Conservation (phyloP, 2,113 vertebrate species). For the Phycodurus eques region DNA sequence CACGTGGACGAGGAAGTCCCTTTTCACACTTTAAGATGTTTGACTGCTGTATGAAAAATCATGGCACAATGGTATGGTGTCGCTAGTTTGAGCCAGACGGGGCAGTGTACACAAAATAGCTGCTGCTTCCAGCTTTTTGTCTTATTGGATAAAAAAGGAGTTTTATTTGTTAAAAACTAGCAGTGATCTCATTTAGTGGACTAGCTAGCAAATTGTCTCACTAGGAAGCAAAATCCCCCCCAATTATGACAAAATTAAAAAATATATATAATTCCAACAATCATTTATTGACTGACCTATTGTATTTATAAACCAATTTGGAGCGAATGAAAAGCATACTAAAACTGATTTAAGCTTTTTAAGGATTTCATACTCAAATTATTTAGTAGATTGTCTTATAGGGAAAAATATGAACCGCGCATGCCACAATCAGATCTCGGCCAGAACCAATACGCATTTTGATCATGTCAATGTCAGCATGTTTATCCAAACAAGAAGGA, state of each 20-base stretch:
- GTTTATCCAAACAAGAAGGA: background rate
- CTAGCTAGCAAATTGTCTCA: background rate
- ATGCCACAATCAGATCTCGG: background rate
- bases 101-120: slow-evolving; percentile 17
- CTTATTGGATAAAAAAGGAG: background rate
- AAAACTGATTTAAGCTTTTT: background rate
- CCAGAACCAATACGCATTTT: background rate
- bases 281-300: background rate
- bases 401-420: background rate
- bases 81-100: slow-evolving; percentile 13
- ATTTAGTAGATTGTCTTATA: slow-evolving; percentile 10
- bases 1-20: slow-evolving; percentile 12
- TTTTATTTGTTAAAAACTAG: background rate
- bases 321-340: background rate
- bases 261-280: background rate
- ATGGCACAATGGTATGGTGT: slow-evolving; percentile 6
- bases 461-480: slow-evolving; percentile 7
- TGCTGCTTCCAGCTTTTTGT: background rate
- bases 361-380: background rate
- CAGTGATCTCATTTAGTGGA: background rate
- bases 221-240: background rate
- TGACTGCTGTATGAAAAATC: slow-evolving; percentile 12
- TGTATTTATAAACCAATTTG: background rate
- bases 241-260: background rate
- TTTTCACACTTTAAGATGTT: slow-evolving; percentile 13